Evolutionary conservation across 2,113 vertebrate genomes (phyloP).

Genomic region (Pygoscelis antarcticus): DNA sequence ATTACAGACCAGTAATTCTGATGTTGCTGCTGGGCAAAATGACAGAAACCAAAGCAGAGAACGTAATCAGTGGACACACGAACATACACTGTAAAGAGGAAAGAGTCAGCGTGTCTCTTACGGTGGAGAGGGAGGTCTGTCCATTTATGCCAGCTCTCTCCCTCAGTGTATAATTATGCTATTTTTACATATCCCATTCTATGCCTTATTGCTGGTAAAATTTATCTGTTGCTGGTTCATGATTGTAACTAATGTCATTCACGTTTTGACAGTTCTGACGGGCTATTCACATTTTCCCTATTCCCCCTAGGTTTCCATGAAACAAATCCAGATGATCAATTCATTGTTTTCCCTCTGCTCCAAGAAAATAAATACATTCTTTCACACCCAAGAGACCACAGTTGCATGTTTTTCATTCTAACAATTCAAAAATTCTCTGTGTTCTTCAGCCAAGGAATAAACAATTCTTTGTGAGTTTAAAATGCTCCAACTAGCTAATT

Average conservation of each 20-base stretch:
- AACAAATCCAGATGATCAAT: not conserved
- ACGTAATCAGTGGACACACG: not conserved
- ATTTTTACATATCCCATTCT: not conserved
- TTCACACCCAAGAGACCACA: not conserved
- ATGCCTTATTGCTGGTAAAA: not conserved
- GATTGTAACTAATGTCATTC: not conserved
- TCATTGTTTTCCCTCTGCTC: not conserved
- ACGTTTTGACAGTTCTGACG: not conserved
- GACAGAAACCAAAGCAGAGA: not conserved
- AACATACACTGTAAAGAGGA: not conserved
- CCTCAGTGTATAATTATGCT: not conserved
- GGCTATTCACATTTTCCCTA: not conserved
- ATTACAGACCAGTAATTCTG: not conserved
- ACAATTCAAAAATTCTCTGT: not conserved
- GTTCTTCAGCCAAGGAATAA: not conserved
- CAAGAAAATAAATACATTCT: not conserved
- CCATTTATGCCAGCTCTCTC: not conserved
- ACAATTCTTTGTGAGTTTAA: not conserved
- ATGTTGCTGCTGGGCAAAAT: not conserved
- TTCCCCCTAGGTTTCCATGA: not conserved
- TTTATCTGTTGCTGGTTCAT: not conserved
- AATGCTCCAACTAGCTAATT: not conserved
- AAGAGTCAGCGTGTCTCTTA: fast-evolving
- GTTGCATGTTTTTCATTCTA: not conserved
- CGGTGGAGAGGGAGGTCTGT: not conserved